A percentile compares a stretch with the other conserved stretches of the same genome.
Evolutionary conservation across 2,113 vertebrate genomes (phyloP).

Genomic region (Bos indicus): DNA sequence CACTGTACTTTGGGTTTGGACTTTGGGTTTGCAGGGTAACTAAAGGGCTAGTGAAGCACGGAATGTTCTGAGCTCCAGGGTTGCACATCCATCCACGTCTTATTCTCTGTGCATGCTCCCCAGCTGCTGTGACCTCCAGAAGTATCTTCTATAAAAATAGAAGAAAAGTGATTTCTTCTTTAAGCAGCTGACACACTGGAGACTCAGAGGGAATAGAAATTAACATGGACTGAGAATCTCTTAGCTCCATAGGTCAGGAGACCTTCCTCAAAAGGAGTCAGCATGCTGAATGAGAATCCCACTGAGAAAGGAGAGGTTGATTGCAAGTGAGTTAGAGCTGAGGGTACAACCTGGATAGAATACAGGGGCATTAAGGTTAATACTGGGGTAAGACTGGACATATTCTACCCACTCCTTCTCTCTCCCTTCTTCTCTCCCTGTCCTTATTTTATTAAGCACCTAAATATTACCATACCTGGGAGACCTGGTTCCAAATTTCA

Average conservation of each 20-base stretch:
- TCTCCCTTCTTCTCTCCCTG: neutral
- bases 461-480: neutral
- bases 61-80: neutral
- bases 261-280: neutral
- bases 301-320: neutral
- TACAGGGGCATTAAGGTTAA: neutral
- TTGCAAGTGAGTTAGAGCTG: neutral
- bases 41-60: neutral
- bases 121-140: neutral
- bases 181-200: neutral
- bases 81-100: neutral
- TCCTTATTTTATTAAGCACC: neutral
- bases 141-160: neutral
- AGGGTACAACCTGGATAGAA: neutral
- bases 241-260: neutral
- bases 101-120: neutral
- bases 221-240: neutral
- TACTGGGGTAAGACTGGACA: neutral
- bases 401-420: neutral
- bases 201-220: neutral
- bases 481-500: neutral
- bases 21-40: neutral
- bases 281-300: neutral
- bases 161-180: conserved; percentile 4
- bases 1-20: neutral